These are phyloP conservation scores for Alca torda DNA, from an alignment of 2,797 vertebrate genomes.

Conservation along the genomic window DNA sequence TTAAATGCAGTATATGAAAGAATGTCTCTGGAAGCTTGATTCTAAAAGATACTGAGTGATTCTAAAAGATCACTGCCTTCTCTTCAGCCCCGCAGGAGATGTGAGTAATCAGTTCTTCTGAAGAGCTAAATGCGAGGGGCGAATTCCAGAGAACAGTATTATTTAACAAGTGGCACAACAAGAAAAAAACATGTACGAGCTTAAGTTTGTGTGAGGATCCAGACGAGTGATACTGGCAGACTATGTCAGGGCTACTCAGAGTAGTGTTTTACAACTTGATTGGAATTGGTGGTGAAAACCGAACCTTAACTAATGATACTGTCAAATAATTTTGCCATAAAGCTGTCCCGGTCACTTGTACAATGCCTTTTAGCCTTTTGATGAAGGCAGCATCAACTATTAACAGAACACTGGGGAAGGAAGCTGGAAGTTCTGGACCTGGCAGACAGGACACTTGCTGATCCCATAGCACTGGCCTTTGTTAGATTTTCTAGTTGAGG, in stretches of 20 bases:
- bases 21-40: background rate
- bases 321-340: background rate
- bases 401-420: background rate
- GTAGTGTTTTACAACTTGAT: background rate
- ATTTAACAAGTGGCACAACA: background rate
- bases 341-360: background rate
- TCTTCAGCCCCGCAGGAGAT: background rate
- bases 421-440: background rate
- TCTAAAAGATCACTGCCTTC: background rate
- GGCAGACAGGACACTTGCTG: background rate
- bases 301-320: background rate
- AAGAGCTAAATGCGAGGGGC: background rate
- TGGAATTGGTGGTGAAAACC: background rate
- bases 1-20: background rate
- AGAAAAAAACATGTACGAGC: background rate
- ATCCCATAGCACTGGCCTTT: background rate
- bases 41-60: background rate
- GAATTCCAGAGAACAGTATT: background rate
- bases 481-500: background rate
- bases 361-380: background rate
- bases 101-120: background rate
- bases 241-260: background rate
- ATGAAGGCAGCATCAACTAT: background rate
- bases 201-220: background rate
- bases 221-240: background rate